A percentile compares a stretch with the other conserved stretches of the same genome.
Evolutionary conservation across 2,797 vertebrate species (phyloP).

Genomic region (Chiloscyllium punctatum): DNA sequence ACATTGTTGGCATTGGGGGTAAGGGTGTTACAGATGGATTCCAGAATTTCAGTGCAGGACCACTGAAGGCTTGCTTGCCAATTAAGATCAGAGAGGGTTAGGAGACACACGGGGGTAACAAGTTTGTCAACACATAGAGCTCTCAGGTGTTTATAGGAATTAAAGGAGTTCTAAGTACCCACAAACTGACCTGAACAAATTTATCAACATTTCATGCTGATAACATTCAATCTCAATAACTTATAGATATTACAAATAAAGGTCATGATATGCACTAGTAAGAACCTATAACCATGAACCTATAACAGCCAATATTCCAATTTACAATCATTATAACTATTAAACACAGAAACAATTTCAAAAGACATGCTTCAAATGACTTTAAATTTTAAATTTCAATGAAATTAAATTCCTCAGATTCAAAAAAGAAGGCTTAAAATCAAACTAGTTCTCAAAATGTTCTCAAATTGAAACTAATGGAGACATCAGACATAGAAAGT

Average conservation of each 20-base stretch:
- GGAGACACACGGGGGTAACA: neutral
- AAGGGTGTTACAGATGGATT: neutral
- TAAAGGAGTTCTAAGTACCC: neutral
- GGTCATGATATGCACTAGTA: neutral
- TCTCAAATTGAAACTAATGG: neutral
- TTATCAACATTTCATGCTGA: neutral
- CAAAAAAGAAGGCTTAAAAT: neutral
- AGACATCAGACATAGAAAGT: neutral
- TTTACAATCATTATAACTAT: neutral
- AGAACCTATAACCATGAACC: neutral
- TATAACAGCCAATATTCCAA: neutral
- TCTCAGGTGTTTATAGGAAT: neutral
- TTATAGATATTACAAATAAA: neutral
- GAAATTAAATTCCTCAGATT: neutral
- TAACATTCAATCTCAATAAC: neutral
- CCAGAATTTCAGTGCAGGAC: neutral
- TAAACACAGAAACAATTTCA: neutral
- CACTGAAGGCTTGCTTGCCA: neutral
- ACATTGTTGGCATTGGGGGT: too few species aligned
- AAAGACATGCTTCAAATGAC: neutral
- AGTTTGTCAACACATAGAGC: neutral
- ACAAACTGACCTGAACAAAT: neutral
- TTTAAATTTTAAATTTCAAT: neutral
- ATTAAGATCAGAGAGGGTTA: neutral
- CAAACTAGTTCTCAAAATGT: neutral